Base-by-base conservation (phyloP, 2,888 invertebrate genomes). In the Drosophila tanythrix region DNA sequence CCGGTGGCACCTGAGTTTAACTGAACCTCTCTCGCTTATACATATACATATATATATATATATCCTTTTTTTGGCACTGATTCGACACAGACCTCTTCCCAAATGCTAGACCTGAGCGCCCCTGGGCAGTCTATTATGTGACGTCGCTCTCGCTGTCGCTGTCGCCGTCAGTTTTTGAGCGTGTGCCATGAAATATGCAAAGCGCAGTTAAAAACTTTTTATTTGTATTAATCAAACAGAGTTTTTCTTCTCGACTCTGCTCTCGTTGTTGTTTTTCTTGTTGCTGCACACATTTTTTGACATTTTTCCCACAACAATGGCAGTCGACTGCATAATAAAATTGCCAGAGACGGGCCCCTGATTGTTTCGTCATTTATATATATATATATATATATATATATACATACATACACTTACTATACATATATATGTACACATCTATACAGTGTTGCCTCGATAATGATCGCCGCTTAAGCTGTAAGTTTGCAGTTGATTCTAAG, bases 181-280 rank as follows among this genome's bases (percentile, higher is more conserved):
- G 78, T 77, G 52, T 70, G 82, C 81, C 81, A 90, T 90, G 81
- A 90, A 90, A 90, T 90, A 90, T 90, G 87, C 90, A 90, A 70
- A 87, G 79, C 83, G 76, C 81, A 83, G 90, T 90, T 90, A 90
- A 90, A 89, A 88, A 88, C 85, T 89, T 90, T 90, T 83, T 88
- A 90, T 88, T 89, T 90, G 86, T 83, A 84, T 89, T 89, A 89
- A 90, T 90, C 89, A 88, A 89, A 86, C 87, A 88, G 85, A 85
- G 80, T 88, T 84, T 82, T 85, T 70, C 64, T 51, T 56, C 62
- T 48, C 51, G 33, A 38, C 48, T 43, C 33, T 57, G 31, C 36
- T 11, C 40, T 15, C 13, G 13, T 21, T 21, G 46, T 21, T 46
- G 46, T 25, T 46, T 8, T 25, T 27, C 38, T 21, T 25, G 46